Percentiles rank a stretch among this genome's conserved stretches.
Conservation (phyloP, 2,113 vertebrate genomes). For the Nestor notabilis region DNA sequence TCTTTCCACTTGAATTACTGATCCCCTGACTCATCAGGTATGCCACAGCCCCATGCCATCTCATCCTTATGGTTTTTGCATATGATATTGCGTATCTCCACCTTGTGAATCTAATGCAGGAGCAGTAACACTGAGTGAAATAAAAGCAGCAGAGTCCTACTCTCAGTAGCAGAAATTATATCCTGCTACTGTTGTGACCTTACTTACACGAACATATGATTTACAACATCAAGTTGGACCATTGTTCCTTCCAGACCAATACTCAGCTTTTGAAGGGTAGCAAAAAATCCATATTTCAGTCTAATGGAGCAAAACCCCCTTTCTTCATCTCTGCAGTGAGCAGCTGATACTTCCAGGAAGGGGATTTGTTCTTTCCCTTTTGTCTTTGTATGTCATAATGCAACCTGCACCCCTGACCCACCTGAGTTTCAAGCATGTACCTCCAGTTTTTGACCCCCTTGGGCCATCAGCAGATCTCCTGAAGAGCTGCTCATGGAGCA, state of each 20-base stretch:
- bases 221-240: not conserved
- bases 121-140: not conserved
- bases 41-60: not conserved
- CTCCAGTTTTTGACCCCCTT: not conserved
- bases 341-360: not conserved
- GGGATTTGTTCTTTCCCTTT: not conserved
- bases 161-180: constrained; percentile 40
- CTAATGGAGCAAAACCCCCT: not conserved
- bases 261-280: not conserved
- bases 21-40: not conserved
- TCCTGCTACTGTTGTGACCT: not conserved
- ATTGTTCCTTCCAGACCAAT: not conserved
- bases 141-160: not conserved
- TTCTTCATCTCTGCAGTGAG: not conserved
- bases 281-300: not conserved
- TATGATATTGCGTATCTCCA: not conserved
- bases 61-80: not conserved
- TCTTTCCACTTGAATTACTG: not conserved
- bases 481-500: not conserved
- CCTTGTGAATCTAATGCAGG: not conserved
- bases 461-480: not conserved
- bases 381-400: not conserved
- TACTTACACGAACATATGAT: not conserved
- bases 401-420: not conserved
- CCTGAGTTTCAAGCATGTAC: not conserved